These are phyloP conservation scores for Labeo rohita DNA, from an alignment of 2,113 vertebrate species.

Conservation along the genomic window DNA sequence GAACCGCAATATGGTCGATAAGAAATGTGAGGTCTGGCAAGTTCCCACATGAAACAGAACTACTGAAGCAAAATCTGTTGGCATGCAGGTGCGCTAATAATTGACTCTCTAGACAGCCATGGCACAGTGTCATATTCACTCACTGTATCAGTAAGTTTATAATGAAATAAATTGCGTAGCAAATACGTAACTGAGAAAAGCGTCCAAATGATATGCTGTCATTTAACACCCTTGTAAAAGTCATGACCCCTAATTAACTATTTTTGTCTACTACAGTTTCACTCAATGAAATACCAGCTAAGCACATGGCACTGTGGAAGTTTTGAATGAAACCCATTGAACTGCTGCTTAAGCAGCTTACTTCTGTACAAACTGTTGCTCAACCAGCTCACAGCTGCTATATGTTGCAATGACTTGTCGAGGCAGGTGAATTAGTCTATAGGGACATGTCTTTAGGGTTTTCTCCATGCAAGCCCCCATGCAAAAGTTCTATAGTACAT, in stretches of 20 bases:
- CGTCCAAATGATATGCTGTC: not conserved
- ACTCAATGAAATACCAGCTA: conserved; percentile 51
- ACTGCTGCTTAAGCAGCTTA: not conserved
- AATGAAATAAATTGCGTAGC: not conserved
- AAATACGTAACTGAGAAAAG: conserved; percentile 8
- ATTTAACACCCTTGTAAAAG: conserved; percentile 15
- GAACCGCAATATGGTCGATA: conserved; percentile 46
- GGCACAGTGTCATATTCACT: not conserved
- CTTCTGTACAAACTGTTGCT: not conserved
- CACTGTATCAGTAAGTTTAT: not conserved
- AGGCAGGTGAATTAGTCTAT: conserved; percentile 38
- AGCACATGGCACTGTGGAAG: conserved; percentile 5
- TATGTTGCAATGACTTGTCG: conserved; percentile 23
- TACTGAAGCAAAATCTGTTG: conserved; percentile 1
- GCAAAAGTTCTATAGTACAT: not conserved
- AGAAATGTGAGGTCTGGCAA: conserved; percentile 52
- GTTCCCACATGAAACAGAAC: conserved; percentile 49
- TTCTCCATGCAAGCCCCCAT: not conserved
- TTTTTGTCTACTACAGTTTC: conserved; percentile 33
- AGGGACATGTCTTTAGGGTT: conserved; percentile 12
- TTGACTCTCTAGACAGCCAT: not conserved
- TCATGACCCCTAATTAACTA: conserved; percentile 13
- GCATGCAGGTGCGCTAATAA: not conserved
- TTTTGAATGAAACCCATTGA: conserved; percentile 27
- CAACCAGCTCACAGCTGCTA: not conserved